These are phyloP conservation scores for Pelosia muscerda DNA, from an alignment of 2,888 invertebrate species.

Conservation along the genomic window DNA sequence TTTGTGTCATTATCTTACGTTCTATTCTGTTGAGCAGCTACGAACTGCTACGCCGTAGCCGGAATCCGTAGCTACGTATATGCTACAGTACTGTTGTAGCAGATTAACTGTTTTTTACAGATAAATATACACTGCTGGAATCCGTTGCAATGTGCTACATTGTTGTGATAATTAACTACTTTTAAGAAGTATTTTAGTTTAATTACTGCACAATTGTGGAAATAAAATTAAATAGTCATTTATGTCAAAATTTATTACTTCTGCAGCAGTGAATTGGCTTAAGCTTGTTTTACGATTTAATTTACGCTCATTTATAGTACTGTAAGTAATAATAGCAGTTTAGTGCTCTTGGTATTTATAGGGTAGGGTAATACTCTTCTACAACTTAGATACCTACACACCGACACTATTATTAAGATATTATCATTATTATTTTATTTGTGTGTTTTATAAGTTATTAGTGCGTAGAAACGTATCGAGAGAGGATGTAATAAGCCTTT, in stretches of 20 bases:
- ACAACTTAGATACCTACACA: neutral
- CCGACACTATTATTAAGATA: neutral
- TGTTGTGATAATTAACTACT: neutral
- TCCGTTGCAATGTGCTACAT: neutral
- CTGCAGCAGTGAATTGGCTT: neutral
- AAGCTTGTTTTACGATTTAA: neutral
- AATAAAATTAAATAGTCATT: no score
- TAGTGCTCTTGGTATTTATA: neutral
- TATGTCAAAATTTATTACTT: neutral
- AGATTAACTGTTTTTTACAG: constrained; percentile 4
- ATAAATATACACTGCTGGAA: neutral
- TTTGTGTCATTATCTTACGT: no score
- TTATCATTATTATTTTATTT: no score
- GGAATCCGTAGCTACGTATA: neutral
- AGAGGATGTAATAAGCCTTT: no score
- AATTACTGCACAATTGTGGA: neutral
- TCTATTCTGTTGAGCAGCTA: neutral
- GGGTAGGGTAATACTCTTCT: neutral
- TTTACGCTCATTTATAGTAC: neutral
- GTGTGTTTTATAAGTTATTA: no score
- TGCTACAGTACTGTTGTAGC: neutral
- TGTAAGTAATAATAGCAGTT: neutral
- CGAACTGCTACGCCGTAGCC: constrained; percentile 9
- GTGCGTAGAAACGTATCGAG: no score
- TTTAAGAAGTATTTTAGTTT: neutral